phyloP scores from a whole-genome alignment of 37 sponge, comb jelly and placozoan genomes.

The Axinella damicornis region DNA sequence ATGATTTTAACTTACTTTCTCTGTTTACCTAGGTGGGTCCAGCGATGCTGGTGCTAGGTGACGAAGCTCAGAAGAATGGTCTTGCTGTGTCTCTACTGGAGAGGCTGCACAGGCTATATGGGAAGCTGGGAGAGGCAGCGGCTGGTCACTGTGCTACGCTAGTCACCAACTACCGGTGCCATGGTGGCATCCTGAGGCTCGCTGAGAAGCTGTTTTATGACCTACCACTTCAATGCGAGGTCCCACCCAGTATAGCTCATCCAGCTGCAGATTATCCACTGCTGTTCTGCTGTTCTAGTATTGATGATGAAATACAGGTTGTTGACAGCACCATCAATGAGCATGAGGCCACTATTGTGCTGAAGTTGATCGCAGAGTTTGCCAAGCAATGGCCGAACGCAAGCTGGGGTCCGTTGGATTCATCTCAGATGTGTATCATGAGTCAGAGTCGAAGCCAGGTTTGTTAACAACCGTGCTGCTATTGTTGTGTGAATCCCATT shows the following conservation, averaged over 20 bases:
- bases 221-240: conserved; percentile 4
- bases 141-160: conserved; percentile 13
- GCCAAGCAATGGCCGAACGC: conserved; percentile 53
- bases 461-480: no score
- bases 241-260: conserved; percentile 7
- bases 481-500: no score
- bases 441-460: conserved; percentile 55
- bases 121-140: neutral
- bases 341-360: conserved; percentile 30
- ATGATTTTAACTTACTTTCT: neutral
- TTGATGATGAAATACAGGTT: conserved; percentile 4
- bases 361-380: conserved; percentile 34
- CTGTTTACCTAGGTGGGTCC: conserved; percentile 58
- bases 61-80: conserved; percentile 49
- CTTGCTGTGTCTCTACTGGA: conserved; percentile 43
- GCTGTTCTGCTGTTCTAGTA: conserved; percentile 51
- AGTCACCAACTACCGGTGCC: conserved; percentile 56
- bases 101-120: conserved; percentile 37
- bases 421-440: conserved; percentile 46
- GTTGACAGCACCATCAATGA: neutral
- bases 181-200: conserved; percentile 31
- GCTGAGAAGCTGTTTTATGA: conserved; percentile 49
- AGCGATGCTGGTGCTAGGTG: conserved; percentile 49
- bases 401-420: conserved; percentile 24
- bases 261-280: conserved; percentile 45